These are phyloP conservation scores for Tragelaphus oryx DNA, from an alignment of 2,797 vertebrate genomes.

Conservation along the genomic window DNA sequence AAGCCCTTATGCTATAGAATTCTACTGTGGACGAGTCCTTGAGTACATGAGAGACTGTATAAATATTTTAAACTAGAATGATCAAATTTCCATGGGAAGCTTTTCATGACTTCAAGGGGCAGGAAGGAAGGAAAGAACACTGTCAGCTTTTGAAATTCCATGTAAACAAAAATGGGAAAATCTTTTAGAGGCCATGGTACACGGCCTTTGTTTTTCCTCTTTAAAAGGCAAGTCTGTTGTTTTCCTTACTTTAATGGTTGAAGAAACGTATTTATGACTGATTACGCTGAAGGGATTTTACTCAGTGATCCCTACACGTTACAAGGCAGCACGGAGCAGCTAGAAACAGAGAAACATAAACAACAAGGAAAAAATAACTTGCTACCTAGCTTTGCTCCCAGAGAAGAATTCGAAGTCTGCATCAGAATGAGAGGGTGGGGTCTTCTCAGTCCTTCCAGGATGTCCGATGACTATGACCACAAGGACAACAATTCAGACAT, in stretches of 20 bases:
- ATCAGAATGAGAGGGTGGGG: fast-evolving
- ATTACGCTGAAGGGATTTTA: slow-evolving; percentile 55
- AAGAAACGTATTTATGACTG: slow-evolving; percentile 57
- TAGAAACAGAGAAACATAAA: neutral
- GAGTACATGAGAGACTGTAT: neutral
- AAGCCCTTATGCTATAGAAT: neutral
- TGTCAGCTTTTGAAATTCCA: slow-evolving; percentile 69
- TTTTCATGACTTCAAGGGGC: slow-evolving; percentile 53
- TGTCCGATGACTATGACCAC: neutral
- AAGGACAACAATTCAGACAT: neutral
- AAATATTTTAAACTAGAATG: slow-evolving; percentile 62
- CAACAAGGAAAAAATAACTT: neutral
- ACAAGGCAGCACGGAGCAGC: neutral
- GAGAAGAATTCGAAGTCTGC: neutral
- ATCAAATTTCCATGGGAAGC: slow-evolving; percentile 58
- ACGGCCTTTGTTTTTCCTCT: slow-evolving; percentile 27
- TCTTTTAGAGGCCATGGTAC: slow-evolving; percentile 8
- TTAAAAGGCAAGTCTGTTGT: slow-evolving; percentile 47
- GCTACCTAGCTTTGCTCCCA: neutral
- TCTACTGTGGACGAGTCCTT: neutral
- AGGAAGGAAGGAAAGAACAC: slow-evolving; percentile 71
- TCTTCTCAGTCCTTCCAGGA: neutral
- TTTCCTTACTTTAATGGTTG: slow-evolving; percentile 68
- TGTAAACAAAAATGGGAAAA: slow-evolving; percentile 69
- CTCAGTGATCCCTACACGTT: slow-evolving; percentile 41